Base-by-base conservation (phyloP, 1,140 invertebrate species). In the Nasonia longicornis region DNA sequence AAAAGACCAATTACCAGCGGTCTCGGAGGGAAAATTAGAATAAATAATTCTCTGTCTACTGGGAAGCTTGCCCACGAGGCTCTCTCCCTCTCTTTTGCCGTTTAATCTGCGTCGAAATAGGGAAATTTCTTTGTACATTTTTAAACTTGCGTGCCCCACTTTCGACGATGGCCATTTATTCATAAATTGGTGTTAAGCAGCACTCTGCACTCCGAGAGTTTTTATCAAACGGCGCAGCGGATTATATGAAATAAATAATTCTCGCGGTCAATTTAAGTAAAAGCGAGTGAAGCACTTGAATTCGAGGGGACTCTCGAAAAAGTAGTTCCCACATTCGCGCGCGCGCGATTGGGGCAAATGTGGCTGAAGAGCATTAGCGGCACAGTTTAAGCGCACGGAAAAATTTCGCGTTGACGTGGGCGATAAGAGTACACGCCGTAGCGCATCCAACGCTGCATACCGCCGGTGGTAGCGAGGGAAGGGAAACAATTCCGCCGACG, bases 21-120 rank as follows among this genome's bases (percentile, higher is more conserved):
- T 35, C 45, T 71, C 10, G 0, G 22, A n/a, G 22, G 3, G 48
- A 58, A 58, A 74, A 74, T 74, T 74, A 31, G 72, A 52, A 74
- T 74, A 74, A 74, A 74, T 74, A 58, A 74, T 74, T 74, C 45
- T 58, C 45, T 31, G 72, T 35, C 72, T 74, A 58, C 3, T 45
- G 2, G 31, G 45, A 16, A 10, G 20, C n/a, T 45, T 73, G n/a
- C 71, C 6, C 66, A 4, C 31, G 67, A 2, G 64, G 64, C 64
- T 16, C 35, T 70, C 29, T 70, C 31, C 26, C 10, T 52, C 16
- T 52, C 3, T n/a, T 58, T n/a, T 31, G 64, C 64, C 31, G 16
- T 71, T 71, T 42, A 48, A 72, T 72, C 70, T 72, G 16, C n/a
- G 22, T 22, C 22, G 20, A 48, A 72, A 67, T 67, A 29, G 4